Evolutionary conservation across 2,113 vertebrate genomes (phyloP), one percentile per base, ranked within the genome.

Genomic region (Labeo catla): DNA sequence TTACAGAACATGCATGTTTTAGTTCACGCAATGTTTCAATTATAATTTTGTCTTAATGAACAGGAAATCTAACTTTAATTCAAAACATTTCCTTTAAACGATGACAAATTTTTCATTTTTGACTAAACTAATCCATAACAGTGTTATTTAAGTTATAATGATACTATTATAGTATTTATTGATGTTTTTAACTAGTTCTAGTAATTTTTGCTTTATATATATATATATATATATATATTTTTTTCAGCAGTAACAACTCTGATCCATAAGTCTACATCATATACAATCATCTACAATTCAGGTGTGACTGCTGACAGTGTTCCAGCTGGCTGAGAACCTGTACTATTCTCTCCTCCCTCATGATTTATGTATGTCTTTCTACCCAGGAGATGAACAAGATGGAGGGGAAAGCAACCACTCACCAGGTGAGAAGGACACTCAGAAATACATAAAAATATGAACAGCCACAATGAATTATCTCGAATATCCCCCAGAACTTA

Each of bases 301-400:
- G n/a, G 65, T 28, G 36, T 47, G 10, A 47, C n/a, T 82, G n/a
- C 49, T 28, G 28, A 52, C 21, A 13, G 10, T 21, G 65, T 39
- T 57, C 23, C 77, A 80, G 16, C 9, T 6, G 23, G 23, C 45
- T 66, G 5, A 49, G 12, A 83, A 39, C 23, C 49, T 12, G 8
- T 3, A 39, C 23, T 68, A 12, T 65, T 72, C 61, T 50, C 9
- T 36, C 16, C 7, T 85, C 43, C 10, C 7, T 81, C 68, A 86
- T 86, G 49, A 81, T 86, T 88, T 73, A 88, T 86, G 50, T 49
- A 86, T 80, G 81, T 54, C 21, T 86, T 83, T 66, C n/a, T 45
- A 34, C 70, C 59, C 39, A 78, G 21, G 11, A 54, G 50, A 61
- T 36, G 61, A 36, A 74, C n/a, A 81, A 68, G 4, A 84, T 19